Percentiles rank a stretch among this genome's conserved stretches.
Conservation (phyloP, 1,140 invertebrate species). For the Drosophila ironensis region DNA sequence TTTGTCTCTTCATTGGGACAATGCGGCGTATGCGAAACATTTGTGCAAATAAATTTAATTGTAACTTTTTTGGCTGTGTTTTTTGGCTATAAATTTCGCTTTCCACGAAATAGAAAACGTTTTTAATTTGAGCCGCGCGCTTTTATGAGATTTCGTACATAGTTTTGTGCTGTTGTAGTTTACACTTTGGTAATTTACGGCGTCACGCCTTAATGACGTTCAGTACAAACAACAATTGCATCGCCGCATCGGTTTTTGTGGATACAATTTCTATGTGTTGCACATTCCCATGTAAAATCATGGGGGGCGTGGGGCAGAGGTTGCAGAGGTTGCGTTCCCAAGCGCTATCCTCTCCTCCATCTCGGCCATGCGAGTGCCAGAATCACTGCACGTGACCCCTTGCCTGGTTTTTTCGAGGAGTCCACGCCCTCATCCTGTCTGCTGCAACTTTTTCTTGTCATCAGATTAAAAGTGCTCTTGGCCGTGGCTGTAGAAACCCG, state of each 20-base stretch:
- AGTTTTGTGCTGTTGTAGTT: constrained; percentile 43
- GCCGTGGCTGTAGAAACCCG: too few species aligned
- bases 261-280: constrained; percentile 24
- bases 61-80: constrained; percentile 29
- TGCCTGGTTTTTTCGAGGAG: constrained; percentile 9
- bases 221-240: constrained; percentile 41
- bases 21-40: constrained; percentile 63
- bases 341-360: constrained; percentile 2
- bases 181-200: constrained; percentile 74
- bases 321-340: too few species aligned
- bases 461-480: too few species aligned
- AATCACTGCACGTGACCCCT: constrained; percentile 40
- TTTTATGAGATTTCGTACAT: constrained; percentile 49
- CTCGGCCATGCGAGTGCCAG: constrained; percentile 24
- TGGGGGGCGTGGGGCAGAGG: not conserved
- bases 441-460: constrained; percentile 15
- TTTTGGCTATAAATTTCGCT: constrained; percentile 71
- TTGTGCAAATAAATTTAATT: constrained; percentile 45
- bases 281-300: constrained; percentile 51
- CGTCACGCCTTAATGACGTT: constrained; percentile 72
- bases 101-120: constrained; percentile 66
- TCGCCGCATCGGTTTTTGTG: constrained; percentile 12
- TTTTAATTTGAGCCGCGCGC: constrained; percentile 51
- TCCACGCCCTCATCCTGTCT: constrained; percentile 70
- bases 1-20: not conserved